These are phyloP conservation scores for Pseudomyrmex cubaensis DNA, from an alignment of 1,140 invertebrate species.

Conservation along the genomic window DNA sequence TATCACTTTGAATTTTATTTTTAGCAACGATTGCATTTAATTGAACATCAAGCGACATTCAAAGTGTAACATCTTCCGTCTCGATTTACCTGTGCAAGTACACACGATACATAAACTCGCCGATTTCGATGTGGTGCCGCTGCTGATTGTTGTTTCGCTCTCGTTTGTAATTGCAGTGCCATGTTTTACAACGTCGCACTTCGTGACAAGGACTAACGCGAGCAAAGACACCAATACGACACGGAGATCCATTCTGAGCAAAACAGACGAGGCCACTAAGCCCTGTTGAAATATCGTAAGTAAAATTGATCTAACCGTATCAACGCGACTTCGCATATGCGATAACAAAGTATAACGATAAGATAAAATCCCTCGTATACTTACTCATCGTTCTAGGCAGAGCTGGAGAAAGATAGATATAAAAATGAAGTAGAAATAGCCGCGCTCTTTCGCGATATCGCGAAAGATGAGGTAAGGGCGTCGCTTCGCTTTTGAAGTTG, in stretches of 20 bases:
- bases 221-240: neutral
- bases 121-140: neutral
- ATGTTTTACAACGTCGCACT: neutral
- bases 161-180: neutral
- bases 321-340: slow-evolving; percentile 12
- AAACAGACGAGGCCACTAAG: neutral
- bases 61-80: neutral
- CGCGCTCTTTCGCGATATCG: neutral
- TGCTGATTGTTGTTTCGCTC: neutral
- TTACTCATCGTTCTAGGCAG: slow-evolving; percentile 69
- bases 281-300: neutral
- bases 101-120: slow-evolving; percentile 55
- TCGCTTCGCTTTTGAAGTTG: too few relatives aligned
- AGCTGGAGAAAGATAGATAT: neutral
- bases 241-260: slow-evolving; percentile 48
- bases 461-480: too few relatives aligned
- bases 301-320: slow-evolving; percentile 49
- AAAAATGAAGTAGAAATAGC: neutral
- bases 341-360: slow-evolving; percentile 69
- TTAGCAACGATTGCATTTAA: neutral
- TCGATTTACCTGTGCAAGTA: slow-evolving; percentile 55
- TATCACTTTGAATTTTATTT: too few relatives aligned
- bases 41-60: neutral
- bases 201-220: neutral
- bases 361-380: slow-evolving; percentile 66